Evolutionary conservation across 2,888 invertebrate species (phyloP).

Genomic region (Athalia cordata): DNA sequence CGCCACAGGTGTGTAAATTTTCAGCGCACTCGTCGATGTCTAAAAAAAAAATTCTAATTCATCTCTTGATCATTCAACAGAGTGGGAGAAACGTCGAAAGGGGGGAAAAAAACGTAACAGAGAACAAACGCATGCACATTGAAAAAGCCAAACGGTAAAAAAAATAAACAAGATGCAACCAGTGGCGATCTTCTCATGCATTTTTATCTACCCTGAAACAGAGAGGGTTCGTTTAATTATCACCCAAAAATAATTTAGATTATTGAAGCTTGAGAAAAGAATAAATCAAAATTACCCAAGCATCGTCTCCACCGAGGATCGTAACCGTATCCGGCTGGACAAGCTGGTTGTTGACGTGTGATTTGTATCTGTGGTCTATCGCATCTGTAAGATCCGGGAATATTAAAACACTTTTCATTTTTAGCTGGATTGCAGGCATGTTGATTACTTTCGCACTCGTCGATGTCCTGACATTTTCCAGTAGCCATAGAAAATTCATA

Average conservation of each 20-base stretch:
- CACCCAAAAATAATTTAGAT: background rate
- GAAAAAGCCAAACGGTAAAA: constrained; percentile 7
- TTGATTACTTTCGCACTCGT: constrained; percentile 74
- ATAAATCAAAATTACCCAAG: constrained; percentile 58
- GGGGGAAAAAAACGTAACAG: background rate
- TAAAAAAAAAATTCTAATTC: constrained; percentile 63
- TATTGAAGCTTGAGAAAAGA: background rate
- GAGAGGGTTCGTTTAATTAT: constrained; percentile 12
- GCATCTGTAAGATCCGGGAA: constrained; percentile 75
- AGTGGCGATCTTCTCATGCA: background rate
- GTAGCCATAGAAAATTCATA: constrained; percentile 62
- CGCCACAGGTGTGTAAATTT: constrained; percentile 77
- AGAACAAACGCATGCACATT: constrained; percentile 3
- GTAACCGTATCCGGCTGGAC: constrained; percentile 70
- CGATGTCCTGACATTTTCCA: constrained; percentile 74
- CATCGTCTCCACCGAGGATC: constrained; percentile 60
- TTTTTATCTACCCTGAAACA: constrained; percentile 26
- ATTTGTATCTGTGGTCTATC: constrained; percentile 47
- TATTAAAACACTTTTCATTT: constrained; percentile 75
- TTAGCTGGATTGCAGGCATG: constrained; percentile 69
- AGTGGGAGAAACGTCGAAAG: background rate
- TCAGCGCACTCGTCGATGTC: constrained; percentile 87
- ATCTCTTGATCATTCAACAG: background rate
- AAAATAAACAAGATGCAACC: constrained; percentile 26
- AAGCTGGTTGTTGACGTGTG: constrained; percentile 60